Percentiles rank a stretch among this genome's conserved stretches.
Conservation (phyloP, 2,888 invertebrate genomes). For the Lagria hirta region DNA sequence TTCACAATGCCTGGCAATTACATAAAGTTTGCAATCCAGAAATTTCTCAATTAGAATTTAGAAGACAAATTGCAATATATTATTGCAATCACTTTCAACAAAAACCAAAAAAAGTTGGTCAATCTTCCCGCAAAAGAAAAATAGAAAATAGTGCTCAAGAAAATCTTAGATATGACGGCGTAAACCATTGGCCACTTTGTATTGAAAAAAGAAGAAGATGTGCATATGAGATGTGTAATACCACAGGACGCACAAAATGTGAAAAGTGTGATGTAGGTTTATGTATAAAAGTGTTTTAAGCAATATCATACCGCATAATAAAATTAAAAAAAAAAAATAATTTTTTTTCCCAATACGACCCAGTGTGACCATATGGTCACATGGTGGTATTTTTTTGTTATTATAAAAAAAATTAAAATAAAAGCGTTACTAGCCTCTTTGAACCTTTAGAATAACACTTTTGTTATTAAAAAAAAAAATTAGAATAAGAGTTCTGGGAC, state of each 20-base stretch:
- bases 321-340: too few species aligned
- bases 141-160: conserved; percentile 12
- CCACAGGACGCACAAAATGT: conserved; percentile 14
- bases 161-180: conserved; percentile 16
- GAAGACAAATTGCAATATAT: conserved; percentile 23
- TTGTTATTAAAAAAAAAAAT: too few species aligned
- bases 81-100: conserved; percentile 32
- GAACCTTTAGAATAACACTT: too few species aligned
- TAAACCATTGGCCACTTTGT: conserved; percentile 18
- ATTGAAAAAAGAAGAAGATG: conserved; percentile 22
- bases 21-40: conserved; percentile 20
- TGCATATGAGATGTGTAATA: conserved; percentile 13
- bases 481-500: too few species aligned
- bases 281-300: conserved; percentile 14
- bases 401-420: too few species aligned
- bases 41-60: conserved; percentile 27
- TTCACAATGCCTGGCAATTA: too few species aligned
- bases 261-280: conserved; percentile 12
- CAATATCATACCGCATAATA: too few species aligned
- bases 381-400: too few species aligned
- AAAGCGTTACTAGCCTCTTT: too few species aligned
- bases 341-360: too few species aligned
- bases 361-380: too few species aligned
- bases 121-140: conserved; percentile 9
- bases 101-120: too few species aligned